Conservation (phyloP, 2,113 vertebrate species). For the Melanotaenia duboulayi region DNA sequence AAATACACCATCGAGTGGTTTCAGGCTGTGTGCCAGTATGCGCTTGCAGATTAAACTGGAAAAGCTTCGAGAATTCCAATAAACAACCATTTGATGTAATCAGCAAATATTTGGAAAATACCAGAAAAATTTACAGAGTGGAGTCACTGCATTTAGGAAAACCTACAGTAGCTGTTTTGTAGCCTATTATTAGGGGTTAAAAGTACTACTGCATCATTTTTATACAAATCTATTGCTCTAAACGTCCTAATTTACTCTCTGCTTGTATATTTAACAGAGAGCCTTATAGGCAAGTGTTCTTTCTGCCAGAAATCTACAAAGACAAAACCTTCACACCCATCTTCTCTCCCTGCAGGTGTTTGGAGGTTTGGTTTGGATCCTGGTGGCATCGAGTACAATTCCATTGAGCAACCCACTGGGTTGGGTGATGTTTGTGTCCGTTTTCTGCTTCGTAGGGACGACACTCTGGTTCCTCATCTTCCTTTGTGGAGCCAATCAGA, state of each 20-base stretch:
- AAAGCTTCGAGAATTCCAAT: no score
- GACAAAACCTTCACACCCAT: no score
- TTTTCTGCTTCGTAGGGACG: conserved; percentile 86
- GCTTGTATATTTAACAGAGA: no score
- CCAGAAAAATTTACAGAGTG: neutral
- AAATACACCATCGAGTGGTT: neutral
- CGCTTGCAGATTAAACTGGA: neutral
- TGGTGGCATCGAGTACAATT: conserved; percentile 81
- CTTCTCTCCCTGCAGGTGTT: conserved; percentile 76
- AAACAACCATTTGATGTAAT: no score
- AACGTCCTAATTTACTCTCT: no score
- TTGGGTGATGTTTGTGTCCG: conserved; percentile 89
- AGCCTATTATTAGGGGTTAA: neutral
- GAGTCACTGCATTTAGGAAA: no score
- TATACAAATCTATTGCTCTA: no score
- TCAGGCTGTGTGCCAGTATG: conserved; percentile 2
- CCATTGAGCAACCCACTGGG: conserved; percentile 51
- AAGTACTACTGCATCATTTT: neutral
- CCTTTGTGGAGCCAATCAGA: conserved; percentile 77
- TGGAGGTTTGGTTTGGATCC: conserved; percentile 87
- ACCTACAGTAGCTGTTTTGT: neutral
- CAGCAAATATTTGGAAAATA: neutral
- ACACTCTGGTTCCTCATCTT: conserved; percentile 82
- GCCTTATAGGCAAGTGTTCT: no score
- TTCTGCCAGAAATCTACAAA: no score